Percentiles rank a stretch among this genome's conserved stretches.
These are phyloP conservation scores for Phenganax marumi DNA, from an alignment of 92 coral and sea anemone species.

Conservation along the genomic window DNA sequence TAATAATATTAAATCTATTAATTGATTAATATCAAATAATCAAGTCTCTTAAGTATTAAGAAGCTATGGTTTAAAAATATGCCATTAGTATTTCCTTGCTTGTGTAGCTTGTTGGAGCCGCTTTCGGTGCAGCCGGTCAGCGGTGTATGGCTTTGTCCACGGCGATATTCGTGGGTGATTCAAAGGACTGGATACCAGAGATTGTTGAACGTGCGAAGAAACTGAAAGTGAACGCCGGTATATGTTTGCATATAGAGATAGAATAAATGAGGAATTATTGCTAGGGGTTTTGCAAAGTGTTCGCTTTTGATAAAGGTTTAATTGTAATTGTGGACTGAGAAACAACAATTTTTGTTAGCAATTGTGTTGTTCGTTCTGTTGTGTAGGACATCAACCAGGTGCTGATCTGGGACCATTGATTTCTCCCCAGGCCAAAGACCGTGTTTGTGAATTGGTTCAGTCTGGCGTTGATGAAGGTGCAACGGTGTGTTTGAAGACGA, in stretches of 20 bases:
- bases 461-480: constrained; percentile 94
- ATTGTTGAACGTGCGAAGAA: constrained; percentile 77
- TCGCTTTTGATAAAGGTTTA: neutral
- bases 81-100: neutral
- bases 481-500: constrained; percentile 46
- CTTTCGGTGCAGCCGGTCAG: constrained; percentile 99
- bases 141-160: constrained; percentile 99
- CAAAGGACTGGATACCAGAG: constrained; percentile 98
- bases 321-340: no score
- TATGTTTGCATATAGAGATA: neutral
- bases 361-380: neutral
- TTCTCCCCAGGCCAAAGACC: constrained; percentile 91
- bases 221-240: constrained; percentile 88
- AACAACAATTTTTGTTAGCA: neutral
- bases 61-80: neutral
- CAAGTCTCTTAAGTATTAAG: neutral
- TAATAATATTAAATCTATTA: no score
- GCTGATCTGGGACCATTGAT: constrained; percentile 96
- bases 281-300: no score
- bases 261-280: neutral
- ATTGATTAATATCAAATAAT: neutral
- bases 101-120: constrained; percentile 90
- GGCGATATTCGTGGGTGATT: constrained; percentile 97
- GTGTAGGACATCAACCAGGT: constrained; percentile 85
- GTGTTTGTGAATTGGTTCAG: constrained; percentile 84